Conservation (phyloP, 2,888 invertebrate genomes). For the Archips crataeganus region DNA sequence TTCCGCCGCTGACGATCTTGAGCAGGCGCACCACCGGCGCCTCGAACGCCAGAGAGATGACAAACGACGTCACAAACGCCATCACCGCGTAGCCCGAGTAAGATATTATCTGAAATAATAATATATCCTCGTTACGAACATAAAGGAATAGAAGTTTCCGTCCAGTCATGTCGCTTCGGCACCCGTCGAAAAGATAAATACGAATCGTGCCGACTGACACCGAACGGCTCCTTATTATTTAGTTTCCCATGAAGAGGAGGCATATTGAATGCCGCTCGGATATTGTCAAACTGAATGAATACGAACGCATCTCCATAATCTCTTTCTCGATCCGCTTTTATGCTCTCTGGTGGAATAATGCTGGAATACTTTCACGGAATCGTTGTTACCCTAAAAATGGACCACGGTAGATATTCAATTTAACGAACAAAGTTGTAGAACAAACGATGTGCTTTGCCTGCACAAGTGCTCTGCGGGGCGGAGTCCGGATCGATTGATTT, state of each 20-base stretch:
- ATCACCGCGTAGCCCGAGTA: conserved; percentile 92
- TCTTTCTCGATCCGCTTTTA: conserved; percentile 47
- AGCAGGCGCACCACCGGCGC: conserved; percentile 93
- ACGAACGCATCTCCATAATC: conserved; percentile 50
- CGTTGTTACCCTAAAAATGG: conserved; percentile 43
- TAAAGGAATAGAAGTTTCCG: conserved; percentile 27
- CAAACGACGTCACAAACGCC: conserved; percentile 91
- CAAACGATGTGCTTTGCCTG: conserved; percentile 35
- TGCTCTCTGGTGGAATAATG: conserved; percentile 44
- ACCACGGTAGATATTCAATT: conserved; percentile 43
- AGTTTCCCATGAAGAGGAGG: conserved; percentile 33
- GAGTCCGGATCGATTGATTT: conserved; percentile 34
- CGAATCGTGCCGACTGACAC: conserved; percentile 21
- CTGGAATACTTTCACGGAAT: conserved; percentile 45
- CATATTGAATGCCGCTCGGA: conserved; percentile 40
- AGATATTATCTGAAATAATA: conserved; percentile 74
- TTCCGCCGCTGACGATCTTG: conserved; percentile 86
- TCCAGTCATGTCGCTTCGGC: not conserved
- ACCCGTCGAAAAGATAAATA: conserved; percentile 19
- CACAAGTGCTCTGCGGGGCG: conserved; percentile 18
- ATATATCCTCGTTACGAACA: conserved; percentile 25
- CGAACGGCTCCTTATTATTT: conserved; percentile 28
- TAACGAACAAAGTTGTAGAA: conserved; percentile 34
- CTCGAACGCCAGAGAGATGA: conserved; percentile 91
- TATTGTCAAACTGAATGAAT: conserved; percentile 50